Conservation (phyloP, 2,888 invertebrate species). For the Eurytoma californica region DNA sequence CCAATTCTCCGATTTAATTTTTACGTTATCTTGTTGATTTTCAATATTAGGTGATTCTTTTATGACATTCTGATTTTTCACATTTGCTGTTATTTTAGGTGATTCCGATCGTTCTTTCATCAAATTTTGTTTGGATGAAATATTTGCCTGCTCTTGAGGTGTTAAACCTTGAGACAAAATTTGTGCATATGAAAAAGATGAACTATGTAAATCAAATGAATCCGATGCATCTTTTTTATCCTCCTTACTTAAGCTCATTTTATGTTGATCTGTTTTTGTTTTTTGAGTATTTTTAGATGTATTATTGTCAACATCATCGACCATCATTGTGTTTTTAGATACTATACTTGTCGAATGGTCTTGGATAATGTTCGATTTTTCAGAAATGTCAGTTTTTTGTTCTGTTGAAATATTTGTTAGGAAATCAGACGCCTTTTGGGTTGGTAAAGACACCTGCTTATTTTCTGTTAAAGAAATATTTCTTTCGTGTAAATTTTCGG, state of each 20-base stretch:
- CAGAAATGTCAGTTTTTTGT: neutral
- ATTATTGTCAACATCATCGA: neutral
- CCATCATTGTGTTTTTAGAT: neutral
- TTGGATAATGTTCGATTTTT: too few relatives aligned
- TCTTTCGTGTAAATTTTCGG: constrained; percentile 57
- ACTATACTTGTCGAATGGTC: too few relatives aligned
- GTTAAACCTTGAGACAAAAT: constrained; percentile 81
- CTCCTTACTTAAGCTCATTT: neutral
- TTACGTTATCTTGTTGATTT: constrained; percentile 7
- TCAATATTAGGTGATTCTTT: neutral
- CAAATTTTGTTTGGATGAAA: constrained; percentile 13
- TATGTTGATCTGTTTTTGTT: neutral
- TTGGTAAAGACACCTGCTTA: neutral
- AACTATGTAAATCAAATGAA: constrained; percentile 58
- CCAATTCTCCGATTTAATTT: constrained; percentile 41
- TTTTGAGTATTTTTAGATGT: neutral
- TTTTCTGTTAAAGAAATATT: neutral
- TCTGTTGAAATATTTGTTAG: constrained; percentile 4
- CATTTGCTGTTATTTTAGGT: constrained; percentile 1
- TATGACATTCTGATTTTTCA: neutral
- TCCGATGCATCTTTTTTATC: constrained; percentile 3
- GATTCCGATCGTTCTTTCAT: constrained; percentile 20
- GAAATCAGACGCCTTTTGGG: neutral
- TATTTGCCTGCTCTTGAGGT: constrained; percentile 26
- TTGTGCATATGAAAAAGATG: constrained; percentile 82